Evolutionary conservation across 2,888 invertebrate species (phyloP), one percentile per base, ranked within the genome.

Genomic region (Amblyjoppa fuscipennis): DNA sequence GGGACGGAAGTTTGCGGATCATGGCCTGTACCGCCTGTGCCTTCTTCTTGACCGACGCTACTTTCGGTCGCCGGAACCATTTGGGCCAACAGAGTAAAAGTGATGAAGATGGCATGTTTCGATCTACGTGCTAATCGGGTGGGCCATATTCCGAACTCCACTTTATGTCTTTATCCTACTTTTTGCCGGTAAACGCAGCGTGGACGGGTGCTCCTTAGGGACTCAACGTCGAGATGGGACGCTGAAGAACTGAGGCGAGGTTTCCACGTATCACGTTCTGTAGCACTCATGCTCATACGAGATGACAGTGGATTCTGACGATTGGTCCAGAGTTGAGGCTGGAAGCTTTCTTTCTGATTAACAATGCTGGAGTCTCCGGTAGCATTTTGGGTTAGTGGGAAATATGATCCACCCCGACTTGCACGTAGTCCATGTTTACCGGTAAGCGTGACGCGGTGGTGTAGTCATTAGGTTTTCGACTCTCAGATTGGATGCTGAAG

Each of bases 261-360:
- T 79, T 75, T 64, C 51, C 76, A 66, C 70, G 13, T 66, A 66
- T 75, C 81, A 45, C 66, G 75, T 82, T 83, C 75, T 61, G 70
- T 53, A 79, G 61, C 70, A 80, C 71, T 76, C 78, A 85, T 79
- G 78, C 78, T 70, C 75, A 53, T 75, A 75, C 64, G 66, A 66
- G 70, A 64, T 64, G 79, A 70, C 53, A 68, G 75, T 68, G 70
- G 70, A 79, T 85, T 71, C 64, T 51, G 45, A 56, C 79, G 77
- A 70, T 81, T 81, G 53, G 51, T 7, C 7, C 20, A 7, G 20
- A 56, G 7, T 56, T 2, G 7, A 56, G 25, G 20, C 20, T 20
- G 20, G 20, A 56, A 9, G 25, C 20, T 0, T 9, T 2, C 25
- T 56, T 25, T 59, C 25, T 4, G 45, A 45, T 13, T 13, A 45